Evolutionary conservation across 2,888 invertebrate genomes (phyloP), one percentile per base, ranked within the genome.

Genomic region (Lepidocyrtinus sp.): DNA sequence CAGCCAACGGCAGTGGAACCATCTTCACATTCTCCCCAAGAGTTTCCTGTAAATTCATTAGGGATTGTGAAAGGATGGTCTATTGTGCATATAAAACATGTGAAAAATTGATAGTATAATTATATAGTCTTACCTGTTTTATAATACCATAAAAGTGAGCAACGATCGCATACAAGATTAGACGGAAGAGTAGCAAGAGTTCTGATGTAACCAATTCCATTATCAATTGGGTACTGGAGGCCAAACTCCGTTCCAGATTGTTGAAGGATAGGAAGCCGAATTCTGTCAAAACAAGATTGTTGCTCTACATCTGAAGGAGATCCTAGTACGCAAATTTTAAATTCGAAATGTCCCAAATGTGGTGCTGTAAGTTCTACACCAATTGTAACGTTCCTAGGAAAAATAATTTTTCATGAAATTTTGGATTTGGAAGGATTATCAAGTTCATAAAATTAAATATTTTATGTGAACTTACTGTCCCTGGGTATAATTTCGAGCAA

Each of bases 291-390:
- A 17, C 83, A 83, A 2, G 21, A 2, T 55, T 83, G 75, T 1
- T 75, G 69, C 65, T 83, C 83, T 1, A 81, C 61, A 36, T 55
- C 71, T 0, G 61, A 25, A 19, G 72, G 19, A 25, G 55, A 64
- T n/a, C 46, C 24, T n/a, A 81, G 64, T 0, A 75, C 75, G 63
- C 83, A 83, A 2, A 83, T 45, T 26, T 76, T 75, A 27, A 82
- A 79, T 27, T 83, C 81, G 65, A 83, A 83, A 61, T 82, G 74
- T 17, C 83, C 83, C 24, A 76, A 70, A 67, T 83, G 83, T 21
- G 72, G 70, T 2, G 81, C 81, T 17, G 83, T 83, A 15, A 83
- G 73, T 27, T 82, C 73, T 1, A 83, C 81, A n/a, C 68, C 27
- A 3, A 81, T 61, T 1, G 70, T 27, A 17, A 76, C 71, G 19